phyloP scores from a whole-genome alignment of 2,113 vertebrate species.

The Camelus dromedarius region DNA sequence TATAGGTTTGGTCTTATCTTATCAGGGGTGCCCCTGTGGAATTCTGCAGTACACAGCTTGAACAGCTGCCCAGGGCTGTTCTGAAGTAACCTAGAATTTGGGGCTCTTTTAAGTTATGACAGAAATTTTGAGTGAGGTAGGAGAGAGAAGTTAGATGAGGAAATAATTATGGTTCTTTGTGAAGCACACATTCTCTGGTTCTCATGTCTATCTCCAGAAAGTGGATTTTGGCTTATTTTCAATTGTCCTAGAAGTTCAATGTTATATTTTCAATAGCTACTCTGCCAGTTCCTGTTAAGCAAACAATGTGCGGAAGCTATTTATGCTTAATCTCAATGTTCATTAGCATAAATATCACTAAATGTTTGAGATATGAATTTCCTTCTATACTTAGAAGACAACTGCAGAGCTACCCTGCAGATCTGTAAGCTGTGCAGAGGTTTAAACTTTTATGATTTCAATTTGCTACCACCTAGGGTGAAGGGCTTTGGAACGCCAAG shows the following conservation, averaged over 20 bases:
- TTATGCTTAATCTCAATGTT: conserved; percentile 30
- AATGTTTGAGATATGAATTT: conserved; percentile 44
- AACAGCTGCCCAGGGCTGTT: not conserved
- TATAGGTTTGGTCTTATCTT: not conserved
- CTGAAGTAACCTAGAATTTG: not conserved
- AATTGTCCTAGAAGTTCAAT: not conserved
- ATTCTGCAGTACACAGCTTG: too few relatives aligned
- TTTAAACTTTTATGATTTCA: conserved; percentile 59
- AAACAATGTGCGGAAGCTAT: conserved; percentile 23
- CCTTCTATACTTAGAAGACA: conserved; percentile 56
- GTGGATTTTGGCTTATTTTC: conserved; percentile 23
- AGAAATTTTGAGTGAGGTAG: not conserved
- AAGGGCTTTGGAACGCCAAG: conserved; percentile 36
- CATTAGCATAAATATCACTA: conserved; percentile 54
- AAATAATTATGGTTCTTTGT: not conserved
- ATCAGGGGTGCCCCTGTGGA: not conserved
- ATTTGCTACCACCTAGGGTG: conserved; percentile 58
- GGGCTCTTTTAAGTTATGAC: not conserved
- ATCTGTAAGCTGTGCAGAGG: not conserved
- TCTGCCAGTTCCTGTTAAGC: conserved; percentile 37
- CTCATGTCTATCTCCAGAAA: not conserved
- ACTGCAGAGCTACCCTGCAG: not conserved
- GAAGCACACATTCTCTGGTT: not conserved
- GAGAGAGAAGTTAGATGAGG: not conserved
- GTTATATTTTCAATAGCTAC: conserved; percentile 16